Conservation (phyloP, 2,797 vertebrate species). For the Bradypus variegatus region DNA sequence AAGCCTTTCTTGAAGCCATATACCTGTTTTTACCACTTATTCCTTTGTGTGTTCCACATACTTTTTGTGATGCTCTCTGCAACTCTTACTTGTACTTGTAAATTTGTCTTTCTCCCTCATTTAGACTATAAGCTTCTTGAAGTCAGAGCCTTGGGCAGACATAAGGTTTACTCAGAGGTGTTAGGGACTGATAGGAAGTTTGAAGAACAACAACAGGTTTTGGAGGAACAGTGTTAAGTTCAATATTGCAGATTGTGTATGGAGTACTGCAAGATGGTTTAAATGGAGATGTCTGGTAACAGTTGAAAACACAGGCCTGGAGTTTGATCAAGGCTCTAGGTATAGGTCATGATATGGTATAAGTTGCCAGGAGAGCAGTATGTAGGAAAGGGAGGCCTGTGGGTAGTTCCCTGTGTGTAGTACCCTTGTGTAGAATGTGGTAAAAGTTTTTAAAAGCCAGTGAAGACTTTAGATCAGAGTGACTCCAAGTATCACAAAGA, state of each 20-base stretch:
- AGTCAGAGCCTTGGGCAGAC: not conserved
- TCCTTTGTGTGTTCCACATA: not conserved
- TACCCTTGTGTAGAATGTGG: constrained; percentile 1
- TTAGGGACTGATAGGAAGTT: constrained; percentile 21
- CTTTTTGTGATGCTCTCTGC: not conserved
- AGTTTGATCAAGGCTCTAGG: constrained; percentile 12
- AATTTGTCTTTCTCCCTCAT: not conserved
- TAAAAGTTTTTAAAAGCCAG: constrained; percentile 22
- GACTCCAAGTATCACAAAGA: too few species aligned
- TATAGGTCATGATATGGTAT: not conserved
- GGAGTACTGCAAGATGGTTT: not conserved
- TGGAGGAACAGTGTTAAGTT: not conserved
- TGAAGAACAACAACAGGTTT: not conserved
- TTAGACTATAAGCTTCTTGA: not conserved
- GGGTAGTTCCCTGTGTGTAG: not conserved
- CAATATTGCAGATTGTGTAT: not conserved
- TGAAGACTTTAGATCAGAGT: too few species aligned
- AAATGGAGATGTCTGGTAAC: not conserved
- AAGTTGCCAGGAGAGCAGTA: not conserved
- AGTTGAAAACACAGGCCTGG: not conserved
- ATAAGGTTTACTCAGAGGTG: not conserved
- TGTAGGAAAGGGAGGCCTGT: not conserved
- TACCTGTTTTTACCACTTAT: not conserved
- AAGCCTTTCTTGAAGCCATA: not conserved
- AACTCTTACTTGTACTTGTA: not conserved